Evolutionary conservation across 2,797 vertebrate genomes (phyloP).

Genomic region (Microctenopoma steveboyesi): DNA sequence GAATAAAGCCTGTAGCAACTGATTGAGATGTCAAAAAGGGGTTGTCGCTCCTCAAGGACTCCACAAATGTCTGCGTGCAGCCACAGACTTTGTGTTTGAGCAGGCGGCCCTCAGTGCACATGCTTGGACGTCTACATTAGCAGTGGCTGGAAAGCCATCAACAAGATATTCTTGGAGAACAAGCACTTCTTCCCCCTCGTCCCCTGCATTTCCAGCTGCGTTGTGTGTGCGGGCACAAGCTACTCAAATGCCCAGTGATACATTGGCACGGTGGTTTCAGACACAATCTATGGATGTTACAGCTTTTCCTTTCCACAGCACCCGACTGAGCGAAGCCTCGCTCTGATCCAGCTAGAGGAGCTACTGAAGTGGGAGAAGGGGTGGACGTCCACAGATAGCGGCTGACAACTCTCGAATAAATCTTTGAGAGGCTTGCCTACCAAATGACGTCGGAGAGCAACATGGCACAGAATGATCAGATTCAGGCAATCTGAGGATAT

Average conservation of each 20-base stretch:
- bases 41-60: too few species aligned
- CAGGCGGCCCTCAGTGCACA: too few species aligned
- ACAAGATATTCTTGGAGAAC: neutral
- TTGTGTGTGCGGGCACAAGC: conserved; percentile 7
- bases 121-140: conserved; percentile 6
- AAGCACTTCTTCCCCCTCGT: neutral
- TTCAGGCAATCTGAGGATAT: conserved; percentile 61
- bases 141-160: conserved; percentile 34
- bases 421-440: conserved; percentile 1
- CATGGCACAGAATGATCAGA: conserved; percentile 74
- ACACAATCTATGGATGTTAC: conserved; percentile 4
- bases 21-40: neutral
- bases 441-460: conserved; percentile 42
- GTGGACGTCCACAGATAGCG: neutral
- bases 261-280: conserved; percentile 34
- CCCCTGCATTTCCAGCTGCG: neutral
- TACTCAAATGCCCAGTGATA: neutral
- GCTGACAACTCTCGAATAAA: neutral
- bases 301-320: neutral
- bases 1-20: conserved; percentile 25
- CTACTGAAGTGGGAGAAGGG: neutral
- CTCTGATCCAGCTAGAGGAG: neutral
- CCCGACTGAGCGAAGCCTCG: neutral
- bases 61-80: too few species aligned
- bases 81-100: too few species aligned